Evolutionary conservation across 2,888 invertebrate genomes (phyloP), one percentile per base, ranked within the genome.

Genomic region (Polymixis lichenea): DNA sequence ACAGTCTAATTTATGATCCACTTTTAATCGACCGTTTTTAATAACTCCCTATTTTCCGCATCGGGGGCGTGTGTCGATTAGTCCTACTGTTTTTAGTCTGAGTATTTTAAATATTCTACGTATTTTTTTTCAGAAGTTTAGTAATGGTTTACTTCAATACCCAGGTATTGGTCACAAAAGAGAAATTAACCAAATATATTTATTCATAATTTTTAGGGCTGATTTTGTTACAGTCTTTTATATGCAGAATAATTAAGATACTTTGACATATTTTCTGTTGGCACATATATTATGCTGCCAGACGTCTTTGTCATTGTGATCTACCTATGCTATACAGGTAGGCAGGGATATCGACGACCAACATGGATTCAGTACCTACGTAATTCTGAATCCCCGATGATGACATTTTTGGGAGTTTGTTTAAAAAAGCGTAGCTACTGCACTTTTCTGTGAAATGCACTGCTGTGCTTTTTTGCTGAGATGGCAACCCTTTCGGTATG

Each of bases 11-110:
- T 79, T 64, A 80, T 67, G 25, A 25, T 38, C 2, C 38, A 32
- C 49, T 51, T 76, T 70, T 70, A 72, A 66, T 84, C 61, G 61
- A 53, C 49, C 64, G 62, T 68, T 74, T 77, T 69, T 43, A 83
- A 28, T 78, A 51, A 78, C 15, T 43, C 8, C 15, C 17, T 51
- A 67, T 67, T 77, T 83, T 32, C 19, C 22, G 19, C 25, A 6
- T 83, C 51, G 15, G 46, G 17, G 32, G 17, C 9, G 17, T 6
- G 25, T 43, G 15, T 60, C 28, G 13, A 75, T 28, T 51, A 43
- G 19, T 22, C 1, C 7, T n/a, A 53, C 32, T 11, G n/a, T 28
- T 22, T 38, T n/a, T 11, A 68, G n/a, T 13, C 19, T 17, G 28
- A 51, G 28, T 28, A 22, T 49, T 65, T n/a, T 67, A 15, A 3